A percentile compares a stretch with the other conserved stretches of the same genome.
Evolutionary conservation across 2,113 vertebrate species (phyloP).

Genomic region (Pygoscelis adeliae): DNA sequence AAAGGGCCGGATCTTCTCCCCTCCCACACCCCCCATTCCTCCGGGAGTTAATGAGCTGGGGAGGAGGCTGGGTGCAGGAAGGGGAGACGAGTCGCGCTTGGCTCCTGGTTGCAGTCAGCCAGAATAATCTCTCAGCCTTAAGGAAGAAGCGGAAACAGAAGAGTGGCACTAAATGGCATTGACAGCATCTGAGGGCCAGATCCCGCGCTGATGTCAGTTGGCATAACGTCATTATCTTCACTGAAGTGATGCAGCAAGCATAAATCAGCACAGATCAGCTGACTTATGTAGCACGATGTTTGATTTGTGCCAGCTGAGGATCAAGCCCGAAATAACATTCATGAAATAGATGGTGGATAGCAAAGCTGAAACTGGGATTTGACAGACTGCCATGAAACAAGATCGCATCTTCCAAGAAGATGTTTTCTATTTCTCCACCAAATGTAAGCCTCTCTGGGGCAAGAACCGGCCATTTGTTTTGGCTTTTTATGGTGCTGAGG

Average conservation of each 20-base stretch:
- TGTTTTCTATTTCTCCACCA: neutral
- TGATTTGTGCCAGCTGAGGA: neutral
- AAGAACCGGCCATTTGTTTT: neutral
- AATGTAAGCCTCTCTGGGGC: neutral
- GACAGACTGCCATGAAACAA: neutral
- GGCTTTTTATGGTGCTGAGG: neutral
- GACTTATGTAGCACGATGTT: neutral
- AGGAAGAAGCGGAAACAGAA: neutral
- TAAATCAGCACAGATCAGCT: neutral
- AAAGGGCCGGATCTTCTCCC: slow-evolving; percentile 36
- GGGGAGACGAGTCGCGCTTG: neutral
- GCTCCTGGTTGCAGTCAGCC: neutral
- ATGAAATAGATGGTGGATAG: neutral
- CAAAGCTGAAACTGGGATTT: neutral
- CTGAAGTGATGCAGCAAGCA: neutral
- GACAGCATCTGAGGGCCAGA: neutral
- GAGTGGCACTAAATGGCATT: neutral
- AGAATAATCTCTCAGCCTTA: neutral
- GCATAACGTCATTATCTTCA: neutral
- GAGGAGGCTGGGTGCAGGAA: slow-evolving; percentile 4
- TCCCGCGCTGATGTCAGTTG: neutral
- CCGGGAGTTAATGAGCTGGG: slow-evolving; percentile 16
- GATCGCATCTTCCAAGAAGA: neutral
- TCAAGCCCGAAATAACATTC: neutral
- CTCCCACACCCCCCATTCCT: slow-evolving; percentile 28